Base-by-base conservation (phyloP, 2,888 invertebrate genomes). In the Clostera curtula region DNA sequence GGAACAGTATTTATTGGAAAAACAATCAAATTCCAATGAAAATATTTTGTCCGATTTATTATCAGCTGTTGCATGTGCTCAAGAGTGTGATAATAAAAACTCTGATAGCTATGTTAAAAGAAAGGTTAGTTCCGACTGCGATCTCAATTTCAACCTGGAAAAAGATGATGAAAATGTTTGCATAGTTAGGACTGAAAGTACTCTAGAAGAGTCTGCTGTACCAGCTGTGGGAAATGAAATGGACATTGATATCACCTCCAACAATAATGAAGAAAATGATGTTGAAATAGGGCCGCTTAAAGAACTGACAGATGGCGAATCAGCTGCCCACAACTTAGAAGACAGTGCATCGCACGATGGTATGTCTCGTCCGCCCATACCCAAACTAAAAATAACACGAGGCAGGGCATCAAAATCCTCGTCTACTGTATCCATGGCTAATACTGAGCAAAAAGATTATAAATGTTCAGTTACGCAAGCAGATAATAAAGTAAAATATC, bases 1-100 rank as follows among this genome's bases (percentile, higher is more conserved):
- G 34, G 91, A 91, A 58, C 90, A 90, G 57, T 90, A 90, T 55
- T 69, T 91, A 32, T 82, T 89, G 24, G 87, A 88, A 12, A 86
- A 85, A 52, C 83, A 69, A 56, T 30, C 50, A 19, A 79, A 60
- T 43, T 66, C 75, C 17, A 86, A 83, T 54, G 88, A 88, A 47
- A 85, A 82, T 12, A 87, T 89, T 31, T 72, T 87, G 34, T 86
- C 86, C 32, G 89, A 90, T 56, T 66, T 90, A 31, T 68, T 88
- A 24, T 86, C 87, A 2, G 87, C 88, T 2, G 85, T 89, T 12
- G 83, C 87, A 12, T 79, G 86, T 40, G 88, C 89, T n/a, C 85
- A 87, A 38, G 87, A 86, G 51, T 87, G 85, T 53, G 85, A 85
- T 36, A 86, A 85, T 37, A 88, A 88, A 57, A 72, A 40, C 42